Conservation (phyloP, 2,113 vertebrate species). For the Morone chrysops region DNA sequence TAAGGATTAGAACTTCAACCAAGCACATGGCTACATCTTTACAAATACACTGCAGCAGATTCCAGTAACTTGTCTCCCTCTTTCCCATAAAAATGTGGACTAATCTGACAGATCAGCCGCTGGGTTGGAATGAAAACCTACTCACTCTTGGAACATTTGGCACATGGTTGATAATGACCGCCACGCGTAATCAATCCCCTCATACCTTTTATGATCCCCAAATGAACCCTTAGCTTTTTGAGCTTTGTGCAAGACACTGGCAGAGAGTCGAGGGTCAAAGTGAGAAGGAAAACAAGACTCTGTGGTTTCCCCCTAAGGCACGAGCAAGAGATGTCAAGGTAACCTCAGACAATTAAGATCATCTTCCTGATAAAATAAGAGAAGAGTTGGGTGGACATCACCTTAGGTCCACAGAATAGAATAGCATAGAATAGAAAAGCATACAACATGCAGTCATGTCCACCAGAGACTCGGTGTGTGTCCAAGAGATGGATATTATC, state of each 20-base stretch:
- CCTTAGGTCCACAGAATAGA: neutral
- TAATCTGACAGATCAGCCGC: conserved; percentile 32
- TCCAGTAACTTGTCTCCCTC: conserved; percentile 24
- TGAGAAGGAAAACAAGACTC: conserved; percentile 41
- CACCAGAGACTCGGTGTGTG: conserved; percentile 42
- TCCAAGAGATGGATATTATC: conserved; percentile 68
- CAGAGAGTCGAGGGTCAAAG: conserved; percentile 25
- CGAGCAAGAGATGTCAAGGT: conserved; percentile 12
- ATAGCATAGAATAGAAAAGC: neutral
- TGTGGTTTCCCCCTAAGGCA: conserved; percentile 18
- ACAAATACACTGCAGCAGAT: conserved; percentile 3
- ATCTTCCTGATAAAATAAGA: conserved; percentile 33
- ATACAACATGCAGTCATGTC: conserved; percentile 15
- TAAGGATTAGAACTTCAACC: neutral
- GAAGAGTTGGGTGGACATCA: conserved; percentile 10
- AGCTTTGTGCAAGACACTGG: conserved; percentile 43
- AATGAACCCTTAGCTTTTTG: conserved; percentile 28
- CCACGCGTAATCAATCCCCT: conserved; percentile 49
- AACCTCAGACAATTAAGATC: conserved; percentile 28
- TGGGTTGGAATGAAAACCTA: conserved; percentile 26
- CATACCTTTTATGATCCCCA: conserved; percentile 40
- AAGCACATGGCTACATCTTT: neutral
- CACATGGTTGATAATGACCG: conserved; percentile 31
- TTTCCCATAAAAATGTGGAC: conserved; percentile 16
- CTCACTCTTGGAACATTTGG: conserved; percentile 44